Evolutionary conservation across 2,113 vertebrate species (phyloP).

Genomic region (Coturnix japonica): DNA sequence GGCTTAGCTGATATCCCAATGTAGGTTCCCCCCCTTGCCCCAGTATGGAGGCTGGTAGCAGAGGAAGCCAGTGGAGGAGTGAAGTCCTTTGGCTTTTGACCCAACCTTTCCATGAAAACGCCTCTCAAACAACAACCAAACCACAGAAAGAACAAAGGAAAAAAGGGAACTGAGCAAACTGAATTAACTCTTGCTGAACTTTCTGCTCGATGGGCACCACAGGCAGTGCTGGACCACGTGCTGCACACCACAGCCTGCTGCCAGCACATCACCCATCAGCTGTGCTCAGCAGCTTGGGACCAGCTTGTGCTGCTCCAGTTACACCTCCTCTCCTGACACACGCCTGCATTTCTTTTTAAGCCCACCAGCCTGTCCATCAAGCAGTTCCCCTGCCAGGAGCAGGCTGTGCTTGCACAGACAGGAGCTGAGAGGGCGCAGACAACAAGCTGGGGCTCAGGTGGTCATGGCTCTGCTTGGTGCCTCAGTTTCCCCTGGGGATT

Average conservation of each 20-base stretch:
- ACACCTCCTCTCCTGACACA: not conserved
- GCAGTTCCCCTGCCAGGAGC: not conserved
- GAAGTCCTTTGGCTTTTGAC: not conserved
- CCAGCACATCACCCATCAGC: conserved; percentile 16
- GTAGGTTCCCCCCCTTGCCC: not conserved
- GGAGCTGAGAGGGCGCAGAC: not conserved
- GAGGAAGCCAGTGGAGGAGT: not conserved
- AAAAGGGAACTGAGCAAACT: accelerated
- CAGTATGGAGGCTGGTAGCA: accelerated
- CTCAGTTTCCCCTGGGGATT: conserved; percentile 22
- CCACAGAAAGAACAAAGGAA: not conserved
- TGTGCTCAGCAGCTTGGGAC: not conserved
- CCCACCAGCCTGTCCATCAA: conserved; percentile 35
- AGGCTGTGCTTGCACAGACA: accelerated
- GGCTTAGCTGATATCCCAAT: not conserved
- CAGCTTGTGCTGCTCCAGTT: not conserved
- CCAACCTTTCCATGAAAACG: not conserved
- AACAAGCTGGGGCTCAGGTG: conserved; percentile 32
- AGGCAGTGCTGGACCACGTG: not conserved
- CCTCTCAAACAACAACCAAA: not conserved
- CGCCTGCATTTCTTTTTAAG: not conserved
- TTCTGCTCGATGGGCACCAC: not conserved
- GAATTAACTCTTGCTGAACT: not conserved
- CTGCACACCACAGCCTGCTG: not conserved
- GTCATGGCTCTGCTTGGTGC: not conserved